phyloP scores from a whole-genome alignment of 1,140 invertebrate species.

The Pseudomyrmex concolor region DNA sequence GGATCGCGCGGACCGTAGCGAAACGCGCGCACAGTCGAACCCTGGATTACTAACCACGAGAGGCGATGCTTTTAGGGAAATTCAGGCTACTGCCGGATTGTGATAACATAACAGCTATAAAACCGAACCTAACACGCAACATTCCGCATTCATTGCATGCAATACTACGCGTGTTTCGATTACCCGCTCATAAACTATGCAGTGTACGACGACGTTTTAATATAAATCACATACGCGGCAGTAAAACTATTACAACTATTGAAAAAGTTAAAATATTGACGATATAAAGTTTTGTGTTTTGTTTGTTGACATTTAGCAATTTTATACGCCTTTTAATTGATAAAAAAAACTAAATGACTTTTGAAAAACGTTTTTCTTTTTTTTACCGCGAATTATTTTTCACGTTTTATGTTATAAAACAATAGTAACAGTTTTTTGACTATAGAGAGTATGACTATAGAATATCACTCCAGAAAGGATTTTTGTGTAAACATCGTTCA shows the following conservation, averaged over 20 bases:
- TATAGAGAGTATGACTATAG: no score
- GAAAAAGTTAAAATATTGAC: not conserved
- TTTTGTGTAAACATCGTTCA: not conserved
- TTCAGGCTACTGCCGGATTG: slow-evolving; percentile 30
- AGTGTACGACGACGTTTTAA: not conserved
- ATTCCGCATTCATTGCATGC: slow-evolving; percentile 4
- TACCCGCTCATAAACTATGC: slow-evolving; percentile 1
- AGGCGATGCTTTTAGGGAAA: slow-evolving; percentile 46
- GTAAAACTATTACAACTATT: slow-evolving; percentile 17
- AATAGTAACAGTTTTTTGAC: no score
- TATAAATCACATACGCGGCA: slow-evolving; percentile 1
- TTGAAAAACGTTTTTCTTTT: not conserved
- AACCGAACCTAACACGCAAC: slow-evolving; percentile 33
- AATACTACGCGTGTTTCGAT: slow-evolving; percentile 16
- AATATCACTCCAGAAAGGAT: no score
- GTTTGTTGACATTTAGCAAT: not conserved
- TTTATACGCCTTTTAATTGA: no score
- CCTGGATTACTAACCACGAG: slow-evolving; percentile 6
- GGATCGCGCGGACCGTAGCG: slow-evolving; percentile 61
- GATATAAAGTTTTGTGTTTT: no score
- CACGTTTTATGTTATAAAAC: no score
- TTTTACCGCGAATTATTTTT: not conserved
- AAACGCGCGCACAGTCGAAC: not conserved
- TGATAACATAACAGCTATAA: slow-evolving; percentile 29
- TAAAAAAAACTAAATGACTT: not conserved